Evolutionary conservation across 2,797 vertebrate genomes (phyloP).

Genomic region (Manis pentadactyla): DNA sequence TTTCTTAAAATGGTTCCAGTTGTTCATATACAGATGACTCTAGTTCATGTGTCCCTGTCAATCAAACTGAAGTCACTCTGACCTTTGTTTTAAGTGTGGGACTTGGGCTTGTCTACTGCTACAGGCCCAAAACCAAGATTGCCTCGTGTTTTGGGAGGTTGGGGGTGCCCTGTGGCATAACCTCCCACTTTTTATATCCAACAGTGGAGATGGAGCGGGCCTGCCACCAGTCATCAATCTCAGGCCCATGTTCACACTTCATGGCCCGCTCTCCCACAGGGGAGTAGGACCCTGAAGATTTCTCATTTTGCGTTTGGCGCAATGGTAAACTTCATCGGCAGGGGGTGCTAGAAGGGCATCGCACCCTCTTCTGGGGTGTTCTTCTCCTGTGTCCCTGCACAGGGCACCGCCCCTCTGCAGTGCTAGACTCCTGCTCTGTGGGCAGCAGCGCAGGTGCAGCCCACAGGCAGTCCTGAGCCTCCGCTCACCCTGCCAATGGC

Average conservation of each 20-base stretch:
- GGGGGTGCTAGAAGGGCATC: too few species aligned
- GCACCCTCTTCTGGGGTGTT: neutral
- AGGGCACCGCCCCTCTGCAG: accelerated
- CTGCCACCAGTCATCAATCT: accelerated
- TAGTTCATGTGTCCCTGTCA: too few species aligned
- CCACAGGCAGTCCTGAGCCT: neutral
- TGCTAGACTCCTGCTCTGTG: too few species aligned
- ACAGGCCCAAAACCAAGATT: neutral
- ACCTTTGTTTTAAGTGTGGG: neutral
- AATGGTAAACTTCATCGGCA: accelerated
- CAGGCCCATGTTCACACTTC: neutral
- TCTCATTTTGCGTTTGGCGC: accelerated
- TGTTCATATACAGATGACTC: neutral
- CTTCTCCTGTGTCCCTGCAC: too few species aligned
- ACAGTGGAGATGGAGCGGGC: accelerated
- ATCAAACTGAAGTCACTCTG: too few species aligned
- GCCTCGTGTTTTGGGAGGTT: accelerated
- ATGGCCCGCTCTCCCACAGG: too few species aligned
- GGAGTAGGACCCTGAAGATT: too few species aligned
- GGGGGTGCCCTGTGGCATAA: too few species aligned
- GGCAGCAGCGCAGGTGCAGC: too few species aligned
- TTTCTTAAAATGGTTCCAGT: neutral
- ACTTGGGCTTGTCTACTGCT: neutral
- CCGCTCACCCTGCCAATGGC: too few species aligned
- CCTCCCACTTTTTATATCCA: neutral